Base-by-base conservation (phyloP, 2,113 vertebrate species). In the Prietella phreatophila region DNA sequence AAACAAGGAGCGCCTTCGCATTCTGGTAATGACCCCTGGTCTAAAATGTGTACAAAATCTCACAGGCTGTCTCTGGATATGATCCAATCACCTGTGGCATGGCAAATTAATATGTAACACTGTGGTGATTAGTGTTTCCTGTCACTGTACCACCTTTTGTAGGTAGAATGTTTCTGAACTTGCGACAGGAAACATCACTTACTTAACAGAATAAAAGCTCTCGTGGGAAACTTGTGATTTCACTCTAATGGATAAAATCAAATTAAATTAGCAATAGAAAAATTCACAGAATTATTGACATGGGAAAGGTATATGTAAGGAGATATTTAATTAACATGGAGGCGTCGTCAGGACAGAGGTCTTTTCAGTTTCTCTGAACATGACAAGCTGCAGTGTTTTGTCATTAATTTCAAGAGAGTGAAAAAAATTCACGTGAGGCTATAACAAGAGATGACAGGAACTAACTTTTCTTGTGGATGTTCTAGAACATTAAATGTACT, bases 1-100 rank as follows among this genome's bases (percentile, higher is more conserved):
- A 88, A 13, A 80, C 14, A 22, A 91, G 58, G 25, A 65, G 88
- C 78, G 85, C 73, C 85, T 95, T 95, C 83, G 39, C 85, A 20
- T 96, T 96, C 91, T 96, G 95, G 95, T 95, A 92, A 89, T 55
- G 39, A 75, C 5, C 4, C 25, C 17, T 81, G 10, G 20, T 30
- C 9, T 71, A 13, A 27, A 42, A 36, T 14, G 1, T 71, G 27
- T 3, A 30, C 11, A 58, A 76, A 42, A 25, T 75, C 30, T 33
- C n/a, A 22, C 27, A 15, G 36, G 13, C 14, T 63, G 9, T 78
- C 5, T 84, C 13, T 60, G 71, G n/a, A 60, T 78, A 39, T 86
- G 39, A 63, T 3, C 19, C 19, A 13, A 47, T 76, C 11, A 15
- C 42, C 15, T 78, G 2, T 42, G 39, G 39, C 22, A 13, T 42